Base-by-base conservation (phyloP, 37 sponge, comb jelly and placozoan genomes). In the Cliona cf. orientalis region DNA sequence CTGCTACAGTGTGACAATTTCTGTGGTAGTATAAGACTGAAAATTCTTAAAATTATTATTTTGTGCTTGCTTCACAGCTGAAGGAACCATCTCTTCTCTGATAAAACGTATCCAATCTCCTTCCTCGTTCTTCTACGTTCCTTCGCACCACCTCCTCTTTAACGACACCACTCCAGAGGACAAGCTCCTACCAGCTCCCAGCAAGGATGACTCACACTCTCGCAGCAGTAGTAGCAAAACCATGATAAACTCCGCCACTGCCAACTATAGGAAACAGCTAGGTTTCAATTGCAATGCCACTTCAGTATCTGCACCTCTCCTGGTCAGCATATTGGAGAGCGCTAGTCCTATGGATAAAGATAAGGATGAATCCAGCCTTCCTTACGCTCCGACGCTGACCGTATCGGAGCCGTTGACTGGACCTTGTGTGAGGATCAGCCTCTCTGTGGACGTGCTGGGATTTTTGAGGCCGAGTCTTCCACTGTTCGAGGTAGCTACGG, bases 401-500 rank as follows among this genome's bases (percentile, higher is more conserved):
- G 3, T 83, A 17, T 31, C 68, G 32, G n/a, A 61, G 23, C 62
- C 63, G 17, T n/a, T 72, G 35, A 29, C 59, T 4, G 45, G 42
- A 19, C 32, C 12, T 6, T 56, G 62, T 34, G 40, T 62, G 2
- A 28, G 53, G 32, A 26, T 83, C 25, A 53, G 34, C 57, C 29
- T 85, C 14, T 71, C 85, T 0, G 41, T 85, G 2, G 85, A 85
- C 29, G 36, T 58, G 49, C 71, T 85, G 37, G 46, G 32, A 0
- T 41, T 85, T 0, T 35, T 61, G 17, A 23, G 42, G 25, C 31
- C 58, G 56, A 61, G 58, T 46, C 23, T 45, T 37, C 22, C 71
- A 26, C 60, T 75, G 26, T 19, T 29, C 4, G 26, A 58, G 0
- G 62, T 85, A n/a, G 58, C 59, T 41, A 31, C 7, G 17, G 26